Conservation (phyloP, 30 jellyfish, hydroid and myxozoan genomes). For the Phacellophora camtschatica region DNA sequence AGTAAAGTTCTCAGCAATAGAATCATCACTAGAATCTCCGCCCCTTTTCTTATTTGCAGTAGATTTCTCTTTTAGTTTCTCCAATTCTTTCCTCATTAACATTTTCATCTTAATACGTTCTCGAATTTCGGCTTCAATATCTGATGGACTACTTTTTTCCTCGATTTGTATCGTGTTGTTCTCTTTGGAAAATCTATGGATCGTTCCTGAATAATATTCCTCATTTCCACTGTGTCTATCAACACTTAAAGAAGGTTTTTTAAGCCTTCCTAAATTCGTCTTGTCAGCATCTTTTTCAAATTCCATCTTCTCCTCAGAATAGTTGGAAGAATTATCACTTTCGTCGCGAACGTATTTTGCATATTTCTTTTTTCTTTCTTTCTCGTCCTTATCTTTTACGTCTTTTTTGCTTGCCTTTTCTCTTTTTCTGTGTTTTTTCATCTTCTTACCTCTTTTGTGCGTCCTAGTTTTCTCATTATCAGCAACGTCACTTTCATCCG, state of each 20-base stretch:
- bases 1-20: background rate
- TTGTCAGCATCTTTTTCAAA: background rate
- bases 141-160: too few species aligned
- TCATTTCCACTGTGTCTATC: background rate
- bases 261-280: background rate
- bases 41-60: background rate
- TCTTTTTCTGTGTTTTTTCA: background rate
- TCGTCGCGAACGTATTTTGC: background rate
- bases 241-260: background rate
- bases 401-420: background rate
- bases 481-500: background rate
- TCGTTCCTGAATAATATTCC: background rate
- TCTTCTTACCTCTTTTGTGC: slow-evolving; percentile 15
- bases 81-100: background rate
- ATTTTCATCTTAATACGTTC: slow-evolving; percentile 40
- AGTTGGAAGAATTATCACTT: background rate
- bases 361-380: background rate
- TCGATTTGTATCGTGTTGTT: background rate
- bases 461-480: background rate
- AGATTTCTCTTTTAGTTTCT: background rate
- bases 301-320: background rate
- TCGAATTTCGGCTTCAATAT: slow-evolving; percentile 31
- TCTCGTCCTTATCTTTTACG: background rate
- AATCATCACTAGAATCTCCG: background rate
- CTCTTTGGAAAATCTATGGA: background rate